A percentile compares a stretch with the other conserved stretches of the same genome.
Evolutionary conservation across 2,888 invertebrate genomes (phyloP).

Genomic region (Orgyia antiqua): DNA sequence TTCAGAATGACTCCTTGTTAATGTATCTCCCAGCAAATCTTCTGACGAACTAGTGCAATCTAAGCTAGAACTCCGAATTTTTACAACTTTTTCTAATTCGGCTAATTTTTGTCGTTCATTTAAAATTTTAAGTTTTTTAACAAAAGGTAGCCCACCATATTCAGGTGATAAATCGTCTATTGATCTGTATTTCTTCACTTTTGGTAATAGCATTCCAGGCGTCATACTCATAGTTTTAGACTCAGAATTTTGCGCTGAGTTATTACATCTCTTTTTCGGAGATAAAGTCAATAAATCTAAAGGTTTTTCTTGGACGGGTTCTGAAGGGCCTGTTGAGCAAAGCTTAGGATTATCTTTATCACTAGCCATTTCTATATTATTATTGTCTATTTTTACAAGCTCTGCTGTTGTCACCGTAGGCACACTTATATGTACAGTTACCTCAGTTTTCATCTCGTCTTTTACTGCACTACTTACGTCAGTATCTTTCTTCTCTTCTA

Average conservation of each 20-base stretch:
- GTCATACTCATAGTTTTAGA: slow-evolving; percentile 29
- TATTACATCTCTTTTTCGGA: slow-evolving; percentile 43
- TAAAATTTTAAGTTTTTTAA: slow-evolving; percentile 91
- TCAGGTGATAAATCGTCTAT: slow-evolving; percentile 92
- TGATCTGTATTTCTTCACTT: slow-evolving; percentile 86
- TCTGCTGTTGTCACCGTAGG: slow-evolving; percentile 65
- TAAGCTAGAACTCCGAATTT: slow-evolving; percentile 87
- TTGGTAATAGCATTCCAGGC: slow-evolving; percentile 51
- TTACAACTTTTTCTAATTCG: slow-evolving; percentile 86
- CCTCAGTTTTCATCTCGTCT: slow-evolving; percentile 36
- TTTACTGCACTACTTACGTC: slow-evolving; percentile 33
- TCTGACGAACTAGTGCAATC: slow-evolving; percentile 83
- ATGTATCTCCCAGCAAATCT: slow-evolving; percentile 73
- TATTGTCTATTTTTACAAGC: slow-evolving; percentile 72
- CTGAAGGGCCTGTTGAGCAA: slow-evolving; percentile 62
- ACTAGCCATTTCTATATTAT: slow-evolving; percentile 56
- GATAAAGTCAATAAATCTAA: slow-evolving; percentile 65
- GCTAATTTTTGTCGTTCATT: slow-evolving; percentile 92
- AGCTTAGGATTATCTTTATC: slow-evolving; percentile 61
- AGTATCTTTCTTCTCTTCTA: slow-evolving; percentile 50
- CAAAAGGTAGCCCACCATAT: slow-evolving; percentile 90
- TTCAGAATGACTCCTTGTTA: slow-evolving; percentile 89
- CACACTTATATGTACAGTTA: slow-evolving; percentile 51
- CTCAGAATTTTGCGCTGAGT: slow-evolving; percentile 37
- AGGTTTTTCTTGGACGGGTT: slow-evolving; percentile 66